A percentile compares a stretch with the other conserved stretches of the same genome.
Conservation (phyloP, 2,113 vertebrate genomes). For the Onychorhynchus coronatus region DNA sequence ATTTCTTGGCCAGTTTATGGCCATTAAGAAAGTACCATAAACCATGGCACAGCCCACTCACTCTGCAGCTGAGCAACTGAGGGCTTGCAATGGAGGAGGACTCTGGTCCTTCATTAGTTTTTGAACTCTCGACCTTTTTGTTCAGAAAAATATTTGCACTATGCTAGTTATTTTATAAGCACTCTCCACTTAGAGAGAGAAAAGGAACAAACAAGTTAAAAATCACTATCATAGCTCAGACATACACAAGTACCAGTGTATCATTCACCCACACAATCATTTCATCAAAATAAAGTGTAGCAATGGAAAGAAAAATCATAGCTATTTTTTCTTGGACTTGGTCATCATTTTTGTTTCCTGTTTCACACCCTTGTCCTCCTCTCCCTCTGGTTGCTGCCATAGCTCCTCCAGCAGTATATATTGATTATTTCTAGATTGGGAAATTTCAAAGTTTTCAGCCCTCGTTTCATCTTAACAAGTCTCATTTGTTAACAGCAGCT, state of each 20-base stretch:
- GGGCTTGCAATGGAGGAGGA: not conserved
- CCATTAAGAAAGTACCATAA: not conserved
- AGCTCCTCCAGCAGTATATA: not conserved
- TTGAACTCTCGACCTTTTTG: not conserved
- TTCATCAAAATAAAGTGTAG: not conserved
- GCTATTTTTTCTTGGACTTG: not conserved
- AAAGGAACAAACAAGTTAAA: constrained; percentile 2
- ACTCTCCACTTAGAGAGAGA: not conserved
- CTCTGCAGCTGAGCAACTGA: not conserved
- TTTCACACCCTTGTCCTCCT: not conserved
- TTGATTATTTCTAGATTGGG: not conserved
- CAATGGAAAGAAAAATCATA: not conserved
- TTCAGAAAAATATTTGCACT: constrained; percentile 41
- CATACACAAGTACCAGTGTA: not conserved
- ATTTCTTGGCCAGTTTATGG: not conserved
- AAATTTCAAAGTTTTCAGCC: not conserved
- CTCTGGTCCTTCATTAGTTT: constrained; percentile 16
- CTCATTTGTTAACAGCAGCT: not conserved
- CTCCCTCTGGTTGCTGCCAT: not conserved
- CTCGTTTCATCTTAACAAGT: not conserved
- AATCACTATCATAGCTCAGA: not conserved
- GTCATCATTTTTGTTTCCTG: not conserved
- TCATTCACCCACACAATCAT: constrained; percentile 30
- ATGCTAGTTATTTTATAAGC: constrained; percentile 45
- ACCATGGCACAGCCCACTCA: not conserved